A percentile compares a stretch with the other conserved stretches of the same genome.
phyloP scores from a whole-genome alignment of 2,113 vertebrate species.

The Cynocephalus volans region DNA sequence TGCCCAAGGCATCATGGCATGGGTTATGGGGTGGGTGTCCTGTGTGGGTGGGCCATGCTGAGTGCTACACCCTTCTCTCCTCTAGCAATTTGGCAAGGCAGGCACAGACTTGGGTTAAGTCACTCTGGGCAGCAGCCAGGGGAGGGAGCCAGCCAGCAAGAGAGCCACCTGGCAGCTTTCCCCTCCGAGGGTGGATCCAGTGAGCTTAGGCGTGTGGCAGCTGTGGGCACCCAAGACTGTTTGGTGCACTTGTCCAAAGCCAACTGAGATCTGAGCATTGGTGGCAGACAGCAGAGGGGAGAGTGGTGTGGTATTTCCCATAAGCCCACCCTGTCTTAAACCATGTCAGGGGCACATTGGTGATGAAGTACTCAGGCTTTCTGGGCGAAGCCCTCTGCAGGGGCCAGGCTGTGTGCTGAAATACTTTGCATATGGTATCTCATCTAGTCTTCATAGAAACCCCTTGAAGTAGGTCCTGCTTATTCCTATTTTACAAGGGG shows the following conservation, averaged over 20 bases:
- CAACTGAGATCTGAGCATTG: neutral
- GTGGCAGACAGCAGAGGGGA: neutral
- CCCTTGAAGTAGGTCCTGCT: neutral
- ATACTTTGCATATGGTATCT: neutral
- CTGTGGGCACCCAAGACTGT: neutral
- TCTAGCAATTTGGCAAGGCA: neutral
- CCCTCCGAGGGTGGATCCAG: neutral
- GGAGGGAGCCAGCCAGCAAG: constrained; percentile 47
- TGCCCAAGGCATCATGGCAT: fast-evolving
- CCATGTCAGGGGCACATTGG: neutral
- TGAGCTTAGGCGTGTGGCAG: neutral
- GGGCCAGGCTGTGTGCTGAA: neutral
- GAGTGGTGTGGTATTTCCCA: neutral
- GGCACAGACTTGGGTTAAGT: constrained; percentile 17
- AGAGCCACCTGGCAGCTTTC: constrained; percentile 61
- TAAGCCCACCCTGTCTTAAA: neutral
- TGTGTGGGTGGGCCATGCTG: neutral
- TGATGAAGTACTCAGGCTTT: neutral
- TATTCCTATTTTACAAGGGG: neutral
- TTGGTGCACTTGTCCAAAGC: constrained; percentile 42
- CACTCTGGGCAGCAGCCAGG: constrained; percentile 62
- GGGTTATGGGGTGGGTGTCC: neutral
- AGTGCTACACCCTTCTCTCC: neutral
- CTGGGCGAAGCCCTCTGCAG: too few relatives aligned
- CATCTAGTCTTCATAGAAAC: neutral